phyloP scores from a whole-genome alignment of 2,113 vertebrate genomes.

The Acrocephalus arundinaceus region DNA sequence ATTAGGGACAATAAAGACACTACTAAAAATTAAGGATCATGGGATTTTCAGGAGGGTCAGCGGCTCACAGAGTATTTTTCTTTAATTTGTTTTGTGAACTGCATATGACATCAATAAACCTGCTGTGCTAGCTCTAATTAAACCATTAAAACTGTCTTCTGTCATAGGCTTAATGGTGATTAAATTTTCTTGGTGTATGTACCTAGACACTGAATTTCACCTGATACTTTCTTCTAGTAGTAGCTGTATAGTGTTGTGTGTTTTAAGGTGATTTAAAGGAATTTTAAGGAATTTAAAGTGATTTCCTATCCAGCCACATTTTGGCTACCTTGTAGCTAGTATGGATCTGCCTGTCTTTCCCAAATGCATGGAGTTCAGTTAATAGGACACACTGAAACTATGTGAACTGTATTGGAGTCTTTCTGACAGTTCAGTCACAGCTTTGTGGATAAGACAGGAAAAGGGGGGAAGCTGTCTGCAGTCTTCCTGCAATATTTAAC shows the following conservation, averaged over 20 bases:
- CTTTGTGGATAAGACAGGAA: background rate
- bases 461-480: background rate
- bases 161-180: background rate
- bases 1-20: background rate
- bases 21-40: background rate
- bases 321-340: background rate
- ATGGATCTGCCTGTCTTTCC: background rate
- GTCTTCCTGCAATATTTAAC: background rate
- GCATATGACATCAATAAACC: background rate
- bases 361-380: background rate
- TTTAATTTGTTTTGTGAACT: background rate
- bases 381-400: background rate
- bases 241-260: background rate
- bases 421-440: background rate
- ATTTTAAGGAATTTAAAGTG: background rate
- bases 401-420: background rate
- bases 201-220: background rate
- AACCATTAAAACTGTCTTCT: background rate
- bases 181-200: background rate
- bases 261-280: too few species aligned
- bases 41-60: background rate
- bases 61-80: background rate
- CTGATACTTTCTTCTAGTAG: background rate
- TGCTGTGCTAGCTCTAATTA: background rate
- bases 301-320: background rate